phyloP scores from a whole-genome alignment of 2,888 invertebrate species.

The Phanerotoma sp. region DNA sequence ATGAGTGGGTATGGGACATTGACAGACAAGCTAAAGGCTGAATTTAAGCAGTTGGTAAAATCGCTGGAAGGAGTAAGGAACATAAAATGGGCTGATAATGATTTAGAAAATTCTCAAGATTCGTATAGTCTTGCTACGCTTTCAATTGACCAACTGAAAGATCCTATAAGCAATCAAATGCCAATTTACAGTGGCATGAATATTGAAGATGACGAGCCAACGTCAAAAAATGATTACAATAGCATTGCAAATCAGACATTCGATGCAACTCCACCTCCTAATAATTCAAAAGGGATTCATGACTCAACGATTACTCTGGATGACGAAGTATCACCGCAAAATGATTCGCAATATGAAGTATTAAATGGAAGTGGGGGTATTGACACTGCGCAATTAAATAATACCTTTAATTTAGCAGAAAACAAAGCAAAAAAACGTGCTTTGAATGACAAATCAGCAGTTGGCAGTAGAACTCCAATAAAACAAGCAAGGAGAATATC shows the following conservation, averaged over 20 bases:
- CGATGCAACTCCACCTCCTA: conserved; percentile 10
- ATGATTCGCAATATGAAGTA: background rate
- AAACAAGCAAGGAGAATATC: conserved; percentile 45
- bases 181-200: no score
- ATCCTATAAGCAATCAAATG: conserved; percentile 40
- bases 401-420: conserved; percentile 37
- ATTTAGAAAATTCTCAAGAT: conserved; percentile 42
- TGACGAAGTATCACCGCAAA: conserved; percentile 10
- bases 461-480: conserved; percentile 35
- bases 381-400: conserved; percentile 36
- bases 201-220: conserved; percentile 23
- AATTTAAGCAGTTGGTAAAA: conserved; percentile 64
- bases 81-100: conserved; percentile 65
- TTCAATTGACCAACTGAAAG: conserved; percentile 39
- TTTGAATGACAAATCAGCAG: conserved; percentile 47
- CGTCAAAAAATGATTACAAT: background rate
- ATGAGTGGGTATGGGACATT: conserved; percentile 64
- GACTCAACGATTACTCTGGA: conserved; percentile 37
- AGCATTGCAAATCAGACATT: conserved; percentile 12
- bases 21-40: conserved; percentile 61
- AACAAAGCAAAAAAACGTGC: conserved; percentile 45
- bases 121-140: conserved; percentile 47
- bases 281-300: conserved; percentile 5
- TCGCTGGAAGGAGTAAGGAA: conserved; percentile 63
- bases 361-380: conserved; percentile 8